Evolutionary conservation across 2,888 invertebrate genomes (phyloP), one percentile per base, ranked within the genome.

Genomic region (Brenthis daphne): DNA sequence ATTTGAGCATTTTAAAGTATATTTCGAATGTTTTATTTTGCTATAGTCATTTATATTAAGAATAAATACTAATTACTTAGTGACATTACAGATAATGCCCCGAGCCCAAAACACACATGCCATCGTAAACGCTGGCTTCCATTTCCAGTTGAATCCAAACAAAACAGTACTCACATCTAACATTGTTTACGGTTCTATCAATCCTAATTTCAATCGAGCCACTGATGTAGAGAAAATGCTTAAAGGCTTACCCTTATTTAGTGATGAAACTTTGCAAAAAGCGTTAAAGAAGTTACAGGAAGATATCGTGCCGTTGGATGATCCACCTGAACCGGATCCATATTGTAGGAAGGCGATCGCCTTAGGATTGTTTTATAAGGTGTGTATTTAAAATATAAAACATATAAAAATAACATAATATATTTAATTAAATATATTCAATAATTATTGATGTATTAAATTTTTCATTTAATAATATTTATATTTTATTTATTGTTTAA

Each of bases 351-450:
- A 95, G 77, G 92, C 92, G 13, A 87, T 98, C 11, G 96, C 97
- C 0, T 90, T 96, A 67, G 94, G 95, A 6, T 87, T 98, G n/a
- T 95, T 98, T 80, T 98, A 97, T 84, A 98, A 97, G 94, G 96
- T 96, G 83, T 77, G 51, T 51, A 20, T 20, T 20, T 20, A 20
- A 20, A 20, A 20, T 20, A 20, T 20, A 20, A 20, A 20, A 20
- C 20, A 20, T 20, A 20, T 20, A 20, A 20, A 20, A 20, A 20
- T 20, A 20, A 20, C 20, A 20, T 20, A 20, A 20, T 20, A 20
- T 20, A 20, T 20, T 20, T 20, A 20, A 20, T 20, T 20, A 20
- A 20, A 20, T 20, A 20, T 20, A 20, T 20, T 20, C 20, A 20
- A 20, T 20, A 20, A 20, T 20, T 20, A 20, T 20, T 20, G 0